Conservation (phyloP, 1,140 invertebrate genomes). For the Drosophila triauraria region DNA sequence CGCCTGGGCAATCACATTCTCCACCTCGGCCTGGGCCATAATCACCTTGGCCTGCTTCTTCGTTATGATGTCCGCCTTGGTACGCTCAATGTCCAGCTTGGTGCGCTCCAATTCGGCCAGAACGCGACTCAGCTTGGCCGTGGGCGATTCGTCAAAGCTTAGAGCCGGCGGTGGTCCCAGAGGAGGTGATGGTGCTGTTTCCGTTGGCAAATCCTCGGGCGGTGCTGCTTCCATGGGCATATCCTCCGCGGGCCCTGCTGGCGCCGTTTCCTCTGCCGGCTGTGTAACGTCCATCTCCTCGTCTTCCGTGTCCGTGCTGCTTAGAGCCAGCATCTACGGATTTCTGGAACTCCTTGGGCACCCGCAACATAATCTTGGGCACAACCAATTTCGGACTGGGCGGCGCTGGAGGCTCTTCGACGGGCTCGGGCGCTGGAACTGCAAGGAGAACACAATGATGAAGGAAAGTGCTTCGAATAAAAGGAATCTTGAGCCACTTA, state of each 20-base stretch:
- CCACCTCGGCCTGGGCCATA: constrained; percentile 12
- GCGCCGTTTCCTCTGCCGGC: constrained; percentile 13
- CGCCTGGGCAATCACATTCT: constrained; percentile 14
- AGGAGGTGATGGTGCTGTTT: neutral
- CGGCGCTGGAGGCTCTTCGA: constrained; percentile 18
- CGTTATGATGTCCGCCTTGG: constrained; percentile 58
- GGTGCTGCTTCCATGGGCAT: neutral
- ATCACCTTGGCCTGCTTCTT: constrained; percentile 49
- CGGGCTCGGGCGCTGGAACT: constrained; percentile 57
- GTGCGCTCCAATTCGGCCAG: constrained; percentile 77
- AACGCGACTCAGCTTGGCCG: constrained; percentile 51
- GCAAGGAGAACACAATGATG: neutral
- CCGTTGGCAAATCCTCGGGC: neutral
- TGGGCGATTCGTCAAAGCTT: constrained; percentile 41
- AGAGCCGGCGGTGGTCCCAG: neutral
- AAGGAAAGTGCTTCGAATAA: neutral
- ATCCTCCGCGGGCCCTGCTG: constrained; percentile 3
- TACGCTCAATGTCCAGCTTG: constrained; percentile 71
- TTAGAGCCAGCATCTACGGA: constrained; percentile 79
- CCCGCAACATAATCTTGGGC: constrained; percentile 86
- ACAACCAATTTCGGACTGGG: constrained; percentile 79
- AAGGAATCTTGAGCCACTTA: constrained; percentile 3
- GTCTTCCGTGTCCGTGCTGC: constrained; percentile 76
- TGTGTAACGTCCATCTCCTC: constrained; percentile 48
- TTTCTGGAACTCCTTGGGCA: constrained; percentile 85